A percentile compares a stretch with the other conserved stretches of the same genome.
Conservation (phyloP, 2,797 vertebrate genomes). For the Limosa lapponica region DNA sequence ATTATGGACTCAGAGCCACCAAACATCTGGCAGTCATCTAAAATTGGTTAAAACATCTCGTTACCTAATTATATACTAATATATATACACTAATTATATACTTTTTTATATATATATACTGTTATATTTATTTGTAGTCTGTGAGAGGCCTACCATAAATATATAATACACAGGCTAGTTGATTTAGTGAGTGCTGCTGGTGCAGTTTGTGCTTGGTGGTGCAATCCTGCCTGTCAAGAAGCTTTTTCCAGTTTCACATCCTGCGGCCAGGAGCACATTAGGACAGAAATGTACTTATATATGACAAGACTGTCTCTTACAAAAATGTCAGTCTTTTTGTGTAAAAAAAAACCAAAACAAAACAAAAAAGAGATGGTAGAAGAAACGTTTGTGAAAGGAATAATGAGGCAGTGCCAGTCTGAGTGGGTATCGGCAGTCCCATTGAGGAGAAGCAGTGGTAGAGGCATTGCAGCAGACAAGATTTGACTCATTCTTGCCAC, state of each 20-base stretch:
- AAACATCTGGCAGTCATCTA: background rate
- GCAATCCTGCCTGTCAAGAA: background rate
- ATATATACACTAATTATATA: too few species aligned
- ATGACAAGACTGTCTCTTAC: background rate
- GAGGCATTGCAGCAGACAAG: background rate
- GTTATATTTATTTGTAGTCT: background rate
- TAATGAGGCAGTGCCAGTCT: background rate
- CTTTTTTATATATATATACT: too few species aligned
- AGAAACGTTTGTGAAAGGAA: background rate
- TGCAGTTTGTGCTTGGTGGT: background rate
- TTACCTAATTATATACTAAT: background rate
- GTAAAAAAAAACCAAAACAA: background rate
- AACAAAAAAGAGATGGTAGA: background rate
- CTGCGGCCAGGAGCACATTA: background rate
- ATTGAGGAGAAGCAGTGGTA: background rate
- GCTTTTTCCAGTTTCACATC: background rate
- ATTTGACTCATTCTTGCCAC: background rate
- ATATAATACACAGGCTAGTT: background rate
- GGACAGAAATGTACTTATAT: background rate
- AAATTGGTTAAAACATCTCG: background rate
- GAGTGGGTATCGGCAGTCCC: background rate
- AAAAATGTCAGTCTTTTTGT: background rate
- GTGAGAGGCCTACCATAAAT: background rate
- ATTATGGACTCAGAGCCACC: background rate
- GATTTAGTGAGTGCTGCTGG: background rate